Evolutionary conservation across 1,140 invertebrate genomes (phyloP), one percentile per base, ranked within the genome.

Genomic region (Lucilia sericata): DNA sequence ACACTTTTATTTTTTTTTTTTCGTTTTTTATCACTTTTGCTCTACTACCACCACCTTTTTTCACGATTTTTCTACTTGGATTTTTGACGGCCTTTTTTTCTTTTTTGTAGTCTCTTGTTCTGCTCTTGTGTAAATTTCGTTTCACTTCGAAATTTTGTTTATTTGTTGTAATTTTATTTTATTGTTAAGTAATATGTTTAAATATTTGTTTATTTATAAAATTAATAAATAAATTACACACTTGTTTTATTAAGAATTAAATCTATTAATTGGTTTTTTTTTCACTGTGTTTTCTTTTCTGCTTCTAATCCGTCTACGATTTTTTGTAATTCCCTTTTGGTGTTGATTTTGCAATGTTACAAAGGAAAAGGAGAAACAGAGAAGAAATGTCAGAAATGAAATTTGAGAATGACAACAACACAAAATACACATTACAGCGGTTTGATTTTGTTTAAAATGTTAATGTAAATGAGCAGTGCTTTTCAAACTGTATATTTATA

Each of bases 211-310:
- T 49, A 49, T 80, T 49, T 47, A 19, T 49, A 17, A 80, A 49
- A 21, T 70, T 21, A 70, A 78, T 21, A 21, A 80, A 80, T 25
- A 51, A 25, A 21, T 80, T 80, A 80, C 74, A 80, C 76, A 21
- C n/a, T 80, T 80, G 19, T 80, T 80, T 80, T n/a, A 13, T 8
- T 1, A 1, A 12, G n/a, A 51, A 80, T 34, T 42, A 47, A 80
- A 80, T 80, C 8, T 70, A 19, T 10, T 25, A 70, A 70, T 70
- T 25, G 55, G 19, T 25, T 70, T 70, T 30, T n/a, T n/a, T 70
- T 70, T 25, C 65, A 70, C 65, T 70, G 19, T 70, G n/a, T 70
- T 70, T 70, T 21, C 21, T 60, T n/a, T 60, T 60, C 14, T 60
- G 5, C 55, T 60, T 60, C 13, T 21, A 70, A 25, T 70, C 65